Conservation (phyloP, 2,113 vertebrate genomes). For the Protobothrops flavoviridis region DNA sequence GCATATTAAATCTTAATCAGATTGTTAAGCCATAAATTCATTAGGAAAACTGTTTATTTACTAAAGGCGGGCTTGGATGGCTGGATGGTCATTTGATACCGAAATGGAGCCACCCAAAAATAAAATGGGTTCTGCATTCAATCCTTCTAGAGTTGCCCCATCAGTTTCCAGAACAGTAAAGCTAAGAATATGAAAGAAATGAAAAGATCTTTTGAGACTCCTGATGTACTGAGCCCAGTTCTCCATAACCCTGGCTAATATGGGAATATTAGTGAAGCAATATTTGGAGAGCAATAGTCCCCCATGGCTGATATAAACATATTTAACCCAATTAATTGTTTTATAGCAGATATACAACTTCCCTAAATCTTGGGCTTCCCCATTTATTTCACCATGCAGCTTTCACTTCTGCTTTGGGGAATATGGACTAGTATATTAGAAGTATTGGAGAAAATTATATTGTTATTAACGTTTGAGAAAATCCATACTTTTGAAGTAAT, state of each 20-base stretch:
- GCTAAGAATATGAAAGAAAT: background rate
- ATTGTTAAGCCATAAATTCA: background rate
- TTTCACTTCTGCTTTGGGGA: background rate
- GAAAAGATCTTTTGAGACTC: background rate
- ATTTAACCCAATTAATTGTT: background rate
- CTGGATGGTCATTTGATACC: background rate
- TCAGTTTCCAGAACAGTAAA: background rate
- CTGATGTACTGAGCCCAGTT: background rate
- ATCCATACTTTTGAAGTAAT: background rate
- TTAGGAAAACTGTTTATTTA: background rate
- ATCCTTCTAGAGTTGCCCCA: background rate
- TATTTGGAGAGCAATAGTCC: background rate
- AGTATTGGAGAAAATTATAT: background rate
- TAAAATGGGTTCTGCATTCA: background rate
- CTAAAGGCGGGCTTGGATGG: background rate
- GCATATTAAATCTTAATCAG: too few species aligned
- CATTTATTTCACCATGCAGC: background rate
- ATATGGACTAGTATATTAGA: background rate
- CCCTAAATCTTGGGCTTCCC: background rate
- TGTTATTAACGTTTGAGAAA: background rate
- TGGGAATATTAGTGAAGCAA: background rate
- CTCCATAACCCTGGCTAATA: background rate
- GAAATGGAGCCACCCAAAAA: background rate
- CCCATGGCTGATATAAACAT: background rate
- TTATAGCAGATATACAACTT: background rate